Evolutionary conservation across 2,797 vertebrate species (phyloP), one percentile per base, ranked within the genome.

Genomic region (Gymnothorax javanicus): DNA sequence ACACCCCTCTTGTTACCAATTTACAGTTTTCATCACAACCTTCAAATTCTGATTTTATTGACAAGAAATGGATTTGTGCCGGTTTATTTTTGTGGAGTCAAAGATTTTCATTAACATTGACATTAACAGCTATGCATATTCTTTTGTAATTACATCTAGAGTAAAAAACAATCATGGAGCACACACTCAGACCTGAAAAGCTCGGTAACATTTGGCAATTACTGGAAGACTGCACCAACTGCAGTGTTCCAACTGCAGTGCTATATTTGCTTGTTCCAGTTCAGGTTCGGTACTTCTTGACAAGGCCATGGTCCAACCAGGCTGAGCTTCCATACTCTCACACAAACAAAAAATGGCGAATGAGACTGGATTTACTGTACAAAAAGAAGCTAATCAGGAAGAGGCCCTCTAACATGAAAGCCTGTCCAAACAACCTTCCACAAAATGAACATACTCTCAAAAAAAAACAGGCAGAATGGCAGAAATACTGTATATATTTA

Each of bases 401-500:
- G 33, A 33, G 12, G 71, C 2, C 7, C 33, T 12, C 27, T 11
- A 71, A 27, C 69, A 25, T 9, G 7, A 71, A 27, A 15, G 12
- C 25, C 27, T 33, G 12, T 75, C 27, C 71, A 43, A 75, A 4
- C 27, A 33, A 12, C 71, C 6, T 15, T 75, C 33, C 71, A 15
- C 25, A 43, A 43, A 43, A 52, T 52, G 0, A 77, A 43, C 13
- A 77, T 2, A 77, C 73, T 52, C 15, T 20, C 33, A 77, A 77
- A 77, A 77, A 77, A 20, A 15, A 50, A 12, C 43, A 77, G 33
- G 52, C 43, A 50, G 43, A 20, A 52, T 5, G 20, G 73, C 73
- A 50, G 73, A 77, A 17, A 50, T 6, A 77, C 3, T 20, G 75
- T 7, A 27, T 90, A 94, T 97, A 97, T 96, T 98, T 97, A 97